Evolutionary conservation across 2,113 vertebrate genomes (phyloP).

Genomic region (Notothenia rossii): DNA sequence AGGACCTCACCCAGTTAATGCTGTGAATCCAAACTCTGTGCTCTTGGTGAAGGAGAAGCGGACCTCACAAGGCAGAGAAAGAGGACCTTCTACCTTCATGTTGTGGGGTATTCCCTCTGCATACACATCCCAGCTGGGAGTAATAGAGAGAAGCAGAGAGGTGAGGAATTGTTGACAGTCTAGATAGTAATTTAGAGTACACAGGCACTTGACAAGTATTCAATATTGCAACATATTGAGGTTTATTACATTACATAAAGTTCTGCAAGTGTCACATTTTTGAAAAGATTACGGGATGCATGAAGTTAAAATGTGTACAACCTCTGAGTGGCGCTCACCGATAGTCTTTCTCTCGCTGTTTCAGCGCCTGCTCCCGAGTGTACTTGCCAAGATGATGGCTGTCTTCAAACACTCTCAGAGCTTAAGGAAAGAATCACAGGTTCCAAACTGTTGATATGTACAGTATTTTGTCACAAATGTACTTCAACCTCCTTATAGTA

Average conservation of each 20-base stretch:
- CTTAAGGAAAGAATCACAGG: constrained; percentile 22
- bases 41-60: constrained; percentile 73
- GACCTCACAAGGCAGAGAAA: constrained; percentile 60
- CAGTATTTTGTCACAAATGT: neutral
- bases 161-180: neutral
- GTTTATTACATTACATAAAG: neutral
- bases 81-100: constrained; percentile 9
- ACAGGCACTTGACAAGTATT: neutral
- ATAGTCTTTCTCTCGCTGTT: constrained; percentile 29
- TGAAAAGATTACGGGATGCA: neutral
- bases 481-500: neutral
- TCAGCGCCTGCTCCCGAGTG: constrained; percentile 43
- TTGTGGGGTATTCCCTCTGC: constrained; percentile 62
- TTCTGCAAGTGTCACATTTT: neutral
- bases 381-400: constrained; percentile 6
- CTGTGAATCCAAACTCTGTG: constrained; percentile 45
- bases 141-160: neutral
- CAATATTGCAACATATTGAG: neutral
- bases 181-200: neutral
- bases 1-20: constrained; percentile 40
- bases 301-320: neutral
- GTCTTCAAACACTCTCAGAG: constrained; percentile 59
- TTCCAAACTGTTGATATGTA: neutral
- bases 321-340: constrained; percentile 37
- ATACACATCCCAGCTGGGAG: constrained; percentile 67